Evolutionary conservation across 2,888 invertebrate species (phyloP).

Genomic region (Brenthis ino): DNA sequence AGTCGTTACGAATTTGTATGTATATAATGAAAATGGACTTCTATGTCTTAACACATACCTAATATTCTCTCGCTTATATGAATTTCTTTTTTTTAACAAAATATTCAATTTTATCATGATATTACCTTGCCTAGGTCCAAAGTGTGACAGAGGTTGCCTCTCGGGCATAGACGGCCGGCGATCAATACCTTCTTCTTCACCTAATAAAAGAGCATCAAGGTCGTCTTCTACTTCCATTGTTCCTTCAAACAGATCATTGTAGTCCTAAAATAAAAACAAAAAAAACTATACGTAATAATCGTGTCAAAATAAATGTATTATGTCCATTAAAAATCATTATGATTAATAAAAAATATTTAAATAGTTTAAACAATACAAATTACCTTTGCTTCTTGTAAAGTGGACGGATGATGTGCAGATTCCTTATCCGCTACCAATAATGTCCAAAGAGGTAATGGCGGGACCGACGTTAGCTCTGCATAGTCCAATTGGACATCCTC

Average conservation of each 20-base stretch:
- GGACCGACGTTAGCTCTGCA: conserved; percentile 98
- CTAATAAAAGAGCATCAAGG: conserved; percentile 89
- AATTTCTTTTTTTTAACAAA: too few relatives aligned
- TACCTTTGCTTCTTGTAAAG: conserved; percentile 80
- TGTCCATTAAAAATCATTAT: too few relatives aligned
- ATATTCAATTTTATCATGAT: neutral
- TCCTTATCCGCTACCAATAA: conserved; percentile 96
- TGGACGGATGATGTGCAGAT: conserved; percentile 82
- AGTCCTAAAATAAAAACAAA: conserved; percentile 80
- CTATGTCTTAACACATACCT: too few relatives aligned
- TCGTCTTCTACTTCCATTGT: conserved; percentile 90
- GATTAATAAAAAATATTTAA: neutral
- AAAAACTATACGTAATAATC: neutral
- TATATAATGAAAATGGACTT: too few relatives aligned
- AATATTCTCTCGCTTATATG: too few relatives aligned
- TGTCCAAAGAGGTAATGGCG: conserved; percentile 98
- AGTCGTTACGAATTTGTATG: too few relatives aligned
- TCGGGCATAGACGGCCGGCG: conserved; percentile 87
- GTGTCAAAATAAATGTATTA: neutral
- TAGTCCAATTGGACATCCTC: conserved; percentile 96
- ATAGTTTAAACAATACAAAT: neutral
- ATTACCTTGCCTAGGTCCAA: conserved; percentile 91
- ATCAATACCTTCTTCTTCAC: conserved; percentile 86
- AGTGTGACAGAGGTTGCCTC: conserved; percentile 90
- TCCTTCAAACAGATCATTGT: conserved; percentile 94